Evolutionary conservation across 2,888 invertebrate species (phyloP), one percentile per base, ranked within the genome.

Genomic region (Heteromyza rotundicornis): DNA sequence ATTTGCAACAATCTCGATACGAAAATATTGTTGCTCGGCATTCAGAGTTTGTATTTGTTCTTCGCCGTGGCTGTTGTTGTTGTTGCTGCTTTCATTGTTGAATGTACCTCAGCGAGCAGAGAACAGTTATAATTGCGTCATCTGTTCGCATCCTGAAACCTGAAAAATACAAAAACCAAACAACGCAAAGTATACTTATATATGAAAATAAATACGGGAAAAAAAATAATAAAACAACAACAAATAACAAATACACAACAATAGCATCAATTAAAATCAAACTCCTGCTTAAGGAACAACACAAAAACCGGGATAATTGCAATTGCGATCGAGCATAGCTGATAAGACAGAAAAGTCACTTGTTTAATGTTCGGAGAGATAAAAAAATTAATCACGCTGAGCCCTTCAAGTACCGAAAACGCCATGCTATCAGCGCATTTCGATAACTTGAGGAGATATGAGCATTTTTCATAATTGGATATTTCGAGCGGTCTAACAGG

Each of bases 71-170:
- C 40, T 20, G 7, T 20, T 20, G 17, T 14, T 47, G 47, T 20
- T 20, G 54, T 32, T 53, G 36, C 36, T 35, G 54, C 20, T 54
- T 35, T 19, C 20, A 2, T 54, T 32, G 19, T 54, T 35, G 32
- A 19, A 10, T 54, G 40, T 20, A 19, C 35, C 40, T 54, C 54
- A 54, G n/a, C n/a, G n/a, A 53, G 24, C 27, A 53, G 27, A 53
- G 27, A 53, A 53, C 53, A 53, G 27, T 53, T 53, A 53, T 53
- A 53, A 53, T 53, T 53, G 53, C 53, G 53, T 27, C 53, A 53
- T 53, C 53, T 53, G 53, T 35, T 53, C 35, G 16, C 32, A 53
- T 53, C 19, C 53, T 53, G 53, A 7, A 53, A 16, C 32, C 19
- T 17, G 10, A 22, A 23, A 51, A 24, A 24, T 2, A 20, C 8